Percentiles rank a stretch among this genome's conserved stretches.
These are phyloP conservation scores for Leuciscus idus DNA, from an alignment of 2,113 vertebrate species.

Conservation along the genomic window DNA sequence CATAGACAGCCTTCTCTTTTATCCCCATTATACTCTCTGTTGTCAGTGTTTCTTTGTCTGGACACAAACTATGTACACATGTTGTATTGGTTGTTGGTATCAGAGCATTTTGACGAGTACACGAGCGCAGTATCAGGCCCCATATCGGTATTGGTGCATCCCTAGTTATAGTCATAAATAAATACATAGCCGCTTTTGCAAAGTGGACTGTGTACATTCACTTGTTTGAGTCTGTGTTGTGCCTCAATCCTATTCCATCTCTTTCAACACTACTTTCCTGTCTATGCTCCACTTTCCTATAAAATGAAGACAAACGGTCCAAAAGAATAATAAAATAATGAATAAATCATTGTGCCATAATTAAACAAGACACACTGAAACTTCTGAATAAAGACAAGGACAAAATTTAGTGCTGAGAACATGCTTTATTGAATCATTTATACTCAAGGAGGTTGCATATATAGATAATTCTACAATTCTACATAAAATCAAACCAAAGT, in stretches of 20 bases:
- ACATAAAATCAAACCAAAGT: constrained; percentile 81
- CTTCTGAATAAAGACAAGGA: constrained; percentile 44
- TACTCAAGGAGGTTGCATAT: constrained; percentile 91
- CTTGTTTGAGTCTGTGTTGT: background rate
- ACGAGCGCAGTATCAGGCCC: too few relatives aligned
- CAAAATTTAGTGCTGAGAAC: constrained; percentile 88
- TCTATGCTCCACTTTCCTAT: background rate
- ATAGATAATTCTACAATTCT: constrained; percentile 81
- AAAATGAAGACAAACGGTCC: background rate
- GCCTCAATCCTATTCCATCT: background rate
- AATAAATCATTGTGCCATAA: background rate
- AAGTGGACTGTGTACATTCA: background rate
- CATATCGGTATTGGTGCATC: too few relatives aligned
- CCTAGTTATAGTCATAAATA: too few relatives aligned
- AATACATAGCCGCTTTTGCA: too few relatives aligned
- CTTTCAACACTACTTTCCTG: background rate
- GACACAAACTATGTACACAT: too few relatives aligned
- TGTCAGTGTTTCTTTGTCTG: too few relatives aligned
- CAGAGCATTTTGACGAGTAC: too few relatives aligned
- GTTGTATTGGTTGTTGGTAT: too few relatives aligned
- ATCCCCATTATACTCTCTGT: too few relatives aligned
- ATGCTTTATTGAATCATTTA: constrained; percentile 96
- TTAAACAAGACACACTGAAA: background rate
- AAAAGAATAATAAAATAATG: background rate
- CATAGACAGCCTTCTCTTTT: too few relatives aligned